These are phyloP conservation scores for Balaeniceps rex DNA, from an alignment of 2,113 vertebrate species.

Conservation along the genomic window DNA sequence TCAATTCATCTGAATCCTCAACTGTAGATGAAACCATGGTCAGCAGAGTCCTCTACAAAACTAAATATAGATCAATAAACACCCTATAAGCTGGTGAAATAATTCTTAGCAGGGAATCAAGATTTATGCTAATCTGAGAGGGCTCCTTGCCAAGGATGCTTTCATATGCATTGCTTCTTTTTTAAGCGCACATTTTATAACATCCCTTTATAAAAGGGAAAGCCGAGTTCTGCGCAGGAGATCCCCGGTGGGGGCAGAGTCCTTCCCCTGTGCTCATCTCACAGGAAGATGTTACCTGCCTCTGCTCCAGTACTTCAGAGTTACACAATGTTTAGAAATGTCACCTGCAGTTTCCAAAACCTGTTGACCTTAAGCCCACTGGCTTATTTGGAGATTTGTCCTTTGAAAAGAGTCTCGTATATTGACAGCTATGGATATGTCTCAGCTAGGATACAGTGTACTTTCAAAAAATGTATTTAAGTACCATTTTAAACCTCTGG, in stretches of 20 bases:
- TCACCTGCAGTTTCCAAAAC: background rate
- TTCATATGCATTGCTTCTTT: conserved; percentile 2
- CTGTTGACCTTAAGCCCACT: background rate
- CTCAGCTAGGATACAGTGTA: background rate
- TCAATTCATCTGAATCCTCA: conserved; percentile 20
- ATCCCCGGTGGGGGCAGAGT: background rate
- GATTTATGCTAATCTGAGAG: conserved; percentile 32
- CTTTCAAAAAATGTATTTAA: background rate
- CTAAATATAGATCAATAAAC: conserved; percentile 17
- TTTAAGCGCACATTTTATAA: background rate
- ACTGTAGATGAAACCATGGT: background rate
- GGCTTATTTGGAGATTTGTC: background rate
- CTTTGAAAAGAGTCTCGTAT: background rate
- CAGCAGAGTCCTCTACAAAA: background rate
- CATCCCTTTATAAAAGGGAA: background rate
- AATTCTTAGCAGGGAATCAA: background rate
- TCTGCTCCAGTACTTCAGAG: background rate
- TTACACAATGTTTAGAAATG: background rate
- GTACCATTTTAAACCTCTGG: background rate
- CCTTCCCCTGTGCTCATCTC: background rate
- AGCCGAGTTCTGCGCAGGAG: background rate
- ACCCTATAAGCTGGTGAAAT: conserved; percentile 16
- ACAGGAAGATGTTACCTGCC: background rate
- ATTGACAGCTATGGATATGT: background rate
- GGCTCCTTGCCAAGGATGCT: background rate